Conservation (phyloP, 2,888 invertebrate species). For the Ceratothoa steindachneri region DNA sequence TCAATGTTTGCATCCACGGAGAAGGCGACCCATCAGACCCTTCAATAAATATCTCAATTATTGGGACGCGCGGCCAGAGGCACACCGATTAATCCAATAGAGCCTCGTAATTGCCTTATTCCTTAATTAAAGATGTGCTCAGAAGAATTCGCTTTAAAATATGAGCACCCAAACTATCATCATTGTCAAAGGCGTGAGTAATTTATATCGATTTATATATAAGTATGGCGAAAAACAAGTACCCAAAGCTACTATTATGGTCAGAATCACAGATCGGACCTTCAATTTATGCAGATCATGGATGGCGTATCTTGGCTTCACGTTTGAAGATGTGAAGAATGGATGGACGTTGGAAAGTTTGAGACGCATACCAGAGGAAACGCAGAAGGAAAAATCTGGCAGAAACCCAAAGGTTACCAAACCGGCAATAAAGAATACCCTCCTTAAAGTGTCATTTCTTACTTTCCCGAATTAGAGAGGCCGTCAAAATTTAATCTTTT, state of each 20-base stretch:
- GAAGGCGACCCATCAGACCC: neutral
- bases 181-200: constrained; percentile 8
- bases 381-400: neutral
- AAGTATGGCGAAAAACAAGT: constrained; percentile 2
- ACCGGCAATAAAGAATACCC: too few relatives aligned
- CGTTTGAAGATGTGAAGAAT: neutral
- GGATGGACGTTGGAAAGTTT: neutral
- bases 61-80: neutral
- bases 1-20: constrained; percentile 5
- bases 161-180: constrained; percentile 10
- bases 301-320: neutral
- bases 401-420: neutral
- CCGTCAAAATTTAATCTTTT: too few relatives aligned
- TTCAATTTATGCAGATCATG: constrained; percentile 8
- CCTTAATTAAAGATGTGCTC: constrained; percentile 1
- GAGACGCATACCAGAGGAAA: neutral
- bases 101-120: constrained; percentile 2
- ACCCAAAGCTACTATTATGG: constrained; percentile 10
- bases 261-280: constrained; percentile 11
- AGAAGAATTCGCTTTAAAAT: neutral
- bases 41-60: constrained; percentile 13
- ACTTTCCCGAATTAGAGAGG: too few relatives aligned
- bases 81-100: constrained; percentile 6
- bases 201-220: constrained; percentile 6
- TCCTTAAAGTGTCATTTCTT: too few relatives aligned